Conservation (phyloP, 23 tunicate genomes). For the Botrylloides violaceus region DNA sequence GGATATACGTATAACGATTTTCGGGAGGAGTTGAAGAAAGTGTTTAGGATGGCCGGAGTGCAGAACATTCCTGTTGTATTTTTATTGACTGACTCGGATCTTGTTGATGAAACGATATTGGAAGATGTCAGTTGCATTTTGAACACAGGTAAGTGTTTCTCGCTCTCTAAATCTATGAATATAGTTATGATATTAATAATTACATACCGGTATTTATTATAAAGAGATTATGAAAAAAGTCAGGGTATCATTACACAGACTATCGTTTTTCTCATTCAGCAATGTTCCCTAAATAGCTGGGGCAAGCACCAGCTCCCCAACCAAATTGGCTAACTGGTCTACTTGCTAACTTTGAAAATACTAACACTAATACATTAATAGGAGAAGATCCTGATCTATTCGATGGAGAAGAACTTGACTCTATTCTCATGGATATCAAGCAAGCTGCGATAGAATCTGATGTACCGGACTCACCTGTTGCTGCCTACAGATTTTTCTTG, state of each 20-base stretch:
- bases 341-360: no score
- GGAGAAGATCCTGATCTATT: slow-evolving; percentile 87
- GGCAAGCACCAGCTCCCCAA: no score
- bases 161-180: no score
- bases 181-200: no score
- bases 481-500: slow-evolving; percentile 68
- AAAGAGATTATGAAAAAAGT: no score
- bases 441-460: slow-evolving; percentile 75
- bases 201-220: no score
- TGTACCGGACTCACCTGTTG: slow-evolving; percentile 59
- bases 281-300: no score
- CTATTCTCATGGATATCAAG: slow-evolving; percentile 82
- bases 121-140: slow-evolving; percentile 88
- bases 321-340: no score
- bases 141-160: slow-evolving; percentile 70
- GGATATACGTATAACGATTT: slow-evolving; percentile 75
- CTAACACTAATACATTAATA: no score
- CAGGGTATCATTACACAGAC: no score
- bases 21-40: slow-evolving; percentile 89
- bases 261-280: no score
- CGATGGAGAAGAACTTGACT: slow-evolving; percentile 80
- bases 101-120: slow-evolving; percentile 80
- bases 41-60: slow-evolving; percentile 59
- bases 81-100: slow-evolving; percentile 83
- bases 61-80: slow-evolving; percentile 55